Evolutionary conservation across 2,797 vertebrate species (phyloP), one percentile per base, ranked within the genome.

Genomic region (Falco concolor): DNA sequence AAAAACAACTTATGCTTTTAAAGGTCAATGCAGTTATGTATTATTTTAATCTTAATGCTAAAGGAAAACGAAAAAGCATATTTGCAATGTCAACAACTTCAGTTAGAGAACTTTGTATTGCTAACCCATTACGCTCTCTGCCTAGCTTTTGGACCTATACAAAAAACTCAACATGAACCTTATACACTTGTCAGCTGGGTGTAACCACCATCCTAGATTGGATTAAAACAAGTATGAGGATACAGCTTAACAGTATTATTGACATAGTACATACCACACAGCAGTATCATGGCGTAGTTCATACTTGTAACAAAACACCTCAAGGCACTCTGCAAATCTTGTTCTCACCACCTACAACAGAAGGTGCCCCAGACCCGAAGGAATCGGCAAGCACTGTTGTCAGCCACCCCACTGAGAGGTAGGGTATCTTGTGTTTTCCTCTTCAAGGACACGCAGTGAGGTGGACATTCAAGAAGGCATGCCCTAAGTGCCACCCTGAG

Each of bases 41-140:
- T 47, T 61, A 47, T 74, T 92, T 91, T 86, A 95, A 95, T 73
- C 80, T 89, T 83, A 95, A 77, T 49, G 56, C 92, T 95, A 87
- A 70, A 85, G 30, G 52, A 78, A 76, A 74, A 80, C 34, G 36
- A 80, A 85, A 75, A 63, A 88, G 11, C 17, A 4, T 57, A 65
- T 89, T 94, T 80, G 85, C 45, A 83, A 9, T 1, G 9, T 61
- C 47, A 92, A 23, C 27, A 60, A 60, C 28, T 38, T 75, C 21
- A 50, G 17, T 21, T 9, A n/a, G 64, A 94, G 34, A 61, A 36
- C 45, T 84, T 12, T 19, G 28, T 34, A 74, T 83, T 61, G 82
- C 49, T 57, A 64, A 21, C 23, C 65, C 27, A 6, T 45, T 32
- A 50, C 0, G 2, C 5, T 11, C 47, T 21, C 67, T 87, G 53